Evolutionary conservation across 2,113 vertebrate species (phyloP).

Genomic region (Pithys albifrons): DNA sequence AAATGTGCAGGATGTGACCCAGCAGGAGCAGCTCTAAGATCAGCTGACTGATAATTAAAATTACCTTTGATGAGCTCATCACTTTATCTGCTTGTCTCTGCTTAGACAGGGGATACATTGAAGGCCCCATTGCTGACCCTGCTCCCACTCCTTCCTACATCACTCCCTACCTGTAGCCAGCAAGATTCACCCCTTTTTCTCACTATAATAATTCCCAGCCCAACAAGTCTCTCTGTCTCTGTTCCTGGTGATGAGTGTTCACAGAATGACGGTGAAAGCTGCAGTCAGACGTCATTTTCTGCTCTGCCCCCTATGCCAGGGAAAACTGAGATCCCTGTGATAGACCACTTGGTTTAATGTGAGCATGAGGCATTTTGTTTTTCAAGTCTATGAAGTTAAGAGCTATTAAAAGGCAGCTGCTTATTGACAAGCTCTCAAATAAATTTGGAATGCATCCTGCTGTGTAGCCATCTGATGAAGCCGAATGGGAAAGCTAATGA

Average conservation of each 20-base stretch:
- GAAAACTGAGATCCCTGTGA: neutral
- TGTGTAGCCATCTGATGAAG: constrained; percentile 63
- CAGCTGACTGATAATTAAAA: neutral
- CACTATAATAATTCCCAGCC: neutral
- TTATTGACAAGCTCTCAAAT: constrained; percentile 69
- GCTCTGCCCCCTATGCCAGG: neutral
- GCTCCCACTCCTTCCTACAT: neutral
- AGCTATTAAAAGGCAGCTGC: constrained; percentile 61
- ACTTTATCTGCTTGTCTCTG: neutral
- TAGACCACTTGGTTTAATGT: constrained; percentile 10
- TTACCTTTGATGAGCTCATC: neutral
- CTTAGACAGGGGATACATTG: accelerated
- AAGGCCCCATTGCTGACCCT: neutral
- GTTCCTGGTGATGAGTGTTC: neutral
- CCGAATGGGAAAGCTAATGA: constrained; percentile 62
- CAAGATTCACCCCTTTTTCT: neutral
- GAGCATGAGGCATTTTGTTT: constrained; percentile 34
- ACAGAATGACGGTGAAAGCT: neutral
- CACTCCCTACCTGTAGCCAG: neutral
- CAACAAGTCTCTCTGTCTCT: neutral
- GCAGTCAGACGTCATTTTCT: neutral
- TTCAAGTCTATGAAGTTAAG: constrained; percentile 53
- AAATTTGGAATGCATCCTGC: constrained; percentile 64
- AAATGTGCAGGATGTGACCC: neutral
- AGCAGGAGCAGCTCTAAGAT: neutral